Base-by-base conservation (phyloP, 2,113 vertebrate genomes). In the Scolopax mira region DNA sequence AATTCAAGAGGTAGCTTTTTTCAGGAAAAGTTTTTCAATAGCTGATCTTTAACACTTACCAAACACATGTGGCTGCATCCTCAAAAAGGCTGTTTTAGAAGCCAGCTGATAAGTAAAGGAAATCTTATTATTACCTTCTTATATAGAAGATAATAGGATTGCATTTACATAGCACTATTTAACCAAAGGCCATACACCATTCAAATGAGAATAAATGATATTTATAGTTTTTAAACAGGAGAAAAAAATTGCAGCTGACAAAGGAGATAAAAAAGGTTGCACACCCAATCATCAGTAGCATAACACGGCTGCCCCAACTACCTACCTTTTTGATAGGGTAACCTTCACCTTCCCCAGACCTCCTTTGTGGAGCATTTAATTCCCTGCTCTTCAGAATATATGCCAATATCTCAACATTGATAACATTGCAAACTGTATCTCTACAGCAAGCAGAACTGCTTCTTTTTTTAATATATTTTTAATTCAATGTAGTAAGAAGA, bases 401-500 rank as follows among this genome's bases (percentile, higher is more conserved):
- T 42, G 75, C 31, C 17, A 71, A 2, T 41, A 57, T 54, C 64
- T 91, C 79, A 88, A 62, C 35, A 60, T 18, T 9, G 10, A 10
- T 64, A 88, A 39, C n/a, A n/a, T 19, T 52, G 88, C n/a, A 64
- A 84, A 86, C 13, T 35, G 10, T 15, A 12, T 66, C 64, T 80
- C 31, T 37, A 35, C 15, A 73, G 54, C 41, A 84, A 84, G 41
- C 31, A 79, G 42, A 13, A 0, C 37, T 7, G 17, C 21, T 80
- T 61, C 46, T 55, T 51, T 71, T 74, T 88, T 82, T n/a, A 90
- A 88, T 35, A n/a, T 1, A 5, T 51, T 84, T 90, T 94, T 81
- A 92, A 88, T 90, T 89, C 57, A 37, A 27, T 51, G n/a, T 25
- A 86, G 57, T 82, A 95, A 60, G 17, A 94, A 90, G 78, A 44